Evolutionary conservation across 37 sponge, comb jelly and placozoan species (phyloP).

Genomic region (Beroe ovata): DNA sequence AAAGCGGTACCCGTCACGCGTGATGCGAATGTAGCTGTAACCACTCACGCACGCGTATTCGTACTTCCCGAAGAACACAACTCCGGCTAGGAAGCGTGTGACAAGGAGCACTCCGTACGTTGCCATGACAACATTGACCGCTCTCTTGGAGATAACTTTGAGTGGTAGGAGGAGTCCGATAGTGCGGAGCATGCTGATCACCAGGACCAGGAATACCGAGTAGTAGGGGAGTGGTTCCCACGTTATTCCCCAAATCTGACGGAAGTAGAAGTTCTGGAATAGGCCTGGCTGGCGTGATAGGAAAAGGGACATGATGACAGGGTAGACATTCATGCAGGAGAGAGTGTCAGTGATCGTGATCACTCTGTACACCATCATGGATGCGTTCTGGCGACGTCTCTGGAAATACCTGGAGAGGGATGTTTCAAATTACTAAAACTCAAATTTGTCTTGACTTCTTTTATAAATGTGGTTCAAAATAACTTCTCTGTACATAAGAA

Average conservation of each 20-base stretch:
- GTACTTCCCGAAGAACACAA: neutral
- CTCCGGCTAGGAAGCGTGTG: neutral
- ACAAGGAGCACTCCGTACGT: neutral
- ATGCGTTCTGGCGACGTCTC: neutral
- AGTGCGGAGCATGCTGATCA: conserved; percentile 3
- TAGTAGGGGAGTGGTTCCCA: conserved; percentile 55
- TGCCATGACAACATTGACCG: neutral
- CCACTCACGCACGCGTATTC: neutral
- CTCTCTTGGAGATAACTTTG: neutral
- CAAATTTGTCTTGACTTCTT: no score
- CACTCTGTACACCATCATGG: conserved; percentile 1
- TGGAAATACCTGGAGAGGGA: conserved; percentile 19
- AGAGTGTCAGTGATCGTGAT: conserved; percentile 20
- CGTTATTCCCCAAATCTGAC: conserved; percentile 4
- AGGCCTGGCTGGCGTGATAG: neutral
- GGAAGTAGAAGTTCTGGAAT: conserved; percentile 12
- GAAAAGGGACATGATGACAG: conserved; percentile 34
- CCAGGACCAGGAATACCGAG: conserved; percentile 60
- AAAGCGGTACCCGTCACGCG: neutral
- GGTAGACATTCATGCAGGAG: conserved; percentile 9
- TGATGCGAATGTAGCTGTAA: conserved; percentile 46
- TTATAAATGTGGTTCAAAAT: no score
- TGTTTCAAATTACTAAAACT: no score
- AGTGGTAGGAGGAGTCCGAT: conserved; percentile 22
- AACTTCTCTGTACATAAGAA: no score